phyloP scores from a whole-genome alignment of 2,888 invertebrate genomes.

The Tetragonisca angustula region DNA sequence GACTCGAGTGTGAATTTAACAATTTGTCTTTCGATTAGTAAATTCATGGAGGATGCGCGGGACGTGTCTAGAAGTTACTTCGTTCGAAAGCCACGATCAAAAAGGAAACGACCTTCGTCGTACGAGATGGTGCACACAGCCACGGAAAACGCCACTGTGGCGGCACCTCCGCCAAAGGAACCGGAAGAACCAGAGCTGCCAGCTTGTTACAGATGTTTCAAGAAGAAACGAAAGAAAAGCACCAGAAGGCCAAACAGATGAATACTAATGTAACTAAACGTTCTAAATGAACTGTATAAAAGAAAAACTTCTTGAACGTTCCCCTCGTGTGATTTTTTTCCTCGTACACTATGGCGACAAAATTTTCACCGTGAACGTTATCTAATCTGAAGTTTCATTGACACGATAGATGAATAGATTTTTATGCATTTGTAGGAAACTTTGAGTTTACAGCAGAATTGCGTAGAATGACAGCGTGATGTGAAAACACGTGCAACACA shows the following conservation, averaged over 20 bases:
- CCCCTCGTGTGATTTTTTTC: not conserved
- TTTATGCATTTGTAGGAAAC: too few relatives aligned
- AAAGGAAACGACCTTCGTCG: slow-evolving; percentile 56
- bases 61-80: slow-evolving; percentile 33
- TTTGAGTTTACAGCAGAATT: too few relatives aligned
- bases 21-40: slow-evolving; percentile 32
- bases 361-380: not conserved
- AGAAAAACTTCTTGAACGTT: slow-evolving; percentile 5
- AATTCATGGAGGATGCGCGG: slow-evolving; percentile 47
- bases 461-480: too few relatives aligned
- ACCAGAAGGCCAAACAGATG: slow-evolving; percentile 51
- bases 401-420: too few relatives aligned
- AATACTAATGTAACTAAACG: slow-evolving; percentile 11
- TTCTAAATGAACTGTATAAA: not conserved
- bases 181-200: slow-evolving; percentile 70
- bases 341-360: not conserved
- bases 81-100: slow-evolving; percentile 47
- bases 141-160: slow-evolving; percentile 55
- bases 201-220: slow-evolving; percentile 76
- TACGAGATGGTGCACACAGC: slow-evolving; percentile 57
- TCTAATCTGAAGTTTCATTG: too few relatives aligned
- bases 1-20: not conserved
- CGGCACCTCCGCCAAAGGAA: slow-evolving; percentile 42
- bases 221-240: slow-evolving; percentile 72
- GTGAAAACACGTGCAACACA: too few relatives aligned